Conservation (phyloP, 2,797 vertebrate species). For the Petrocephalus sullivani region DNA sequence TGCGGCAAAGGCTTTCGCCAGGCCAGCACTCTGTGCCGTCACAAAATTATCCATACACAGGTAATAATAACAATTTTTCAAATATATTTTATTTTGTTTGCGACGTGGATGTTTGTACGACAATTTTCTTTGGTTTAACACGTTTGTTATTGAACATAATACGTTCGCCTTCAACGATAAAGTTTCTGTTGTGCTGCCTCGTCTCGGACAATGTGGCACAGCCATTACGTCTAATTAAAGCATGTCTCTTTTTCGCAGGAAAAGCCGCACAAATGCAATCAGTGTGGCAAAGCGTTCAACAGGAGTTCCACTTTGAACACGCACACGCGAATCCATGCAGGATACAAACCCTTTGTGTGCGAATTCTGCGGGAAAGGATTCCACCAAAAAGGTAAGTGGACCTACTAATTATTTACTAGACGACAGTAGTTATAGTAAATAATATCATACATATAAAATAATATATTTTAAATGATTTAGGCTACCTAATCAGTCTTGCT, state of each 20-base stretch:
- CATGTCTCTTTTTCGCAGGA: constrained; percentile 61
- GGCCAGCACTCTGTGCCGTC: constrained; percentile 89
- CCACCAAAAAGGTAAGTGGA: constrained; percentile 84
- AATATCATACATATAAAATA: neutral
- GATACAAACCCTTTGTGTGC: constrained; percentile 95
- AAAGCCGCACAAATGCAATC: constrained; percentile 95
- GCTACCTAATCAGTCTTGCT: neutral
- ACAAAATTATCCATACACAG: constrained; percentile 98
- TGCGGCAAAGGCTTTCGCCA: constrained; percentile 96
- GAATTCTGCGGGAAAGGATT: constrained; percentile 98
- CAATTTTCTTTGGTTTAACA: neutral
- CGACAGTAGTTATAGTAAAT: neutral
- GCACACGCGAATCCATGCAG: constrained; percentile 90
- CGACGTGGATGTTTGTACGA: neutral
- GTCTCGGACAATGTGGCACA: neutral
- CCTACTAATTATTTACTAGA: neutral
- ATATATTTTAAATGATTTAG: neutral
- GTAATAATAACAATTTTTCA: constrained; percentile 48
- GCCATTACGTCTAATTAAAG: neutral
- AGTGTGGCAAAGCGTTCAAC: constrained; percentile 97
- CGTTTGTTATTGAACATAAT: neutral
- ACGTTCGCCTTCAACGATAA: neutral
- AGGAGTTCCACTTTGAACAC: constrained; percentile 96
- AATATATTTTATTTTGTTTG: neutral
- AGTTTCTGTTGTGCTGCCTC: neutral